Conservation (phyloP, 2,113 vertebrate species). For the Antigone vipio region DNA sequence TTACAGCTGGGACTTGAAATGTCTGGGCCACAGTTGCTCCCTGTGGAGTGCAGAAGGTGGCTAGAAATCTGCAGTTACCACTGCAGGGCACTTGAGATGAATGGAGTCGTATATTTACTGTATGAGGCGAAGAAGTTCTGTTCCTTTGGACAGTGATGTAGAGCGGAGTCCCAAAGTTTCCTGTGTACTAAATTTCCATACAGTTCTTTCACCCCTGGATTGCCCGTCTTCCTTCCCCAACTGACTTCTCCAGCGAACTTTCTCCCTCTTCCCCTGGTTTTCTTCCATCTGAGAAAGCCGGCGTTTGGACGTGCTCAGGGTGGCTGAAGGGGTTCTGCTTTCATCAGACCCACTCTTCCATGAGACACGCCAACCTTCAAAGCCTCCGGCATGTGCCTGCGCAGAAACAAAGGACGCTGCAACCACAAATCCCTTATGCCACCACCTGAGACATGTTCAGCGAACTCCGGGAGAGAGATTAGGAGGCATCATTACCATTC, state of each 20-base stretch:
- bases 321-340: not conserved
- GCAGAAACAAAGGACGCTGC: not conserved
- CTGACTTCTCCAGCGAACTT: not conserved
- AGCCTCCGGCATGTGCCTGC: not conserved
- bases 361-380: rapidly evolving
- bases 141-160: not conserved
- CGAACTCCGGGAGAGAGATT: not conserved
- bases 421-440: not conserved
- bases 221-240: not conserved
- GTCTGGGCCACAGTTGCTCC: not conserved
- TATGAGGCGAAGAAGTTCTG: not conserved
- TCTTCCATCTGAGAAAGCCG: not conserved
- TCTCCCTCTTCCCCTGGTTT: not conserved
- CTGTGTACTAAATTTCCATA: not conserved
- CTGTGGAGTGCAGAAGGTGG: not conserved
- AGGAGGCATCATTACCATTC: not conserved
- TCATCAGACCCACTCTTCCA: not conserved
- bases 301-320: not conserved
- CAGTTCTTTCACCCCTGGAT: not conserved
- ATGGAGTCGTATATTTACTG: not conserved
- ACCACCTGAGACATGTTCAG: not conserved
- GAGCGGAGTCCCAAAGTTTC: not conserved
- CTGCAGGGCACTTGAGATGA: not conserved
- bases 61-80: not conserved
- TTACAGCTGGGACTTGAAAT: not conserved